Conservation (phyloP, 2,888 invertebrate genomes). For the Trisateles emortualis region DNA sequence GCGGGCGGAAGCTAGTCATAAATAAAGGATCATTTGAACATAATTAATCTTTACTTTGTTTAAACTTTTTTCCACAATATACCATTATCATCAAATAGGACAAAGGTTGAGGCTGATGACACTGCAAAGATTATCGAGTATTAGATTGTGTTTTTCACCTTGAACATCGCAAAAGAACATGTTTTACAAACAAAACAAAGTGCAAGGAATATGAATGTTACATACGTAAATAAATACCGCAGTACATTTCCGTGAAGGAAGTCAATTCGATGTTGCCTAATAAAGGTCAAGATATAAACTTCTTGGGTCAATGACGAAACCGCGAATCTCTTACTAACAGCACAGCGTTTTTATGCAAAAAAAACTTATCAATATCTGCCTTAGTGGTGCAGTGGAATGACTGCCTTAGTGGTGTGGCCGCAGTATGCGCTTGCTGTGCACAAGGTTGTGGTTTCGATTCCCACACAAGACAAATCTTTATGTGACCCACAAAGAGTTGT, state of each 20-base stretch:
- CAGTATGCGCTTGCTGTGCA: too few species aligned
- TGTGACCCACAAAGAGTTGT: too few species aligned
- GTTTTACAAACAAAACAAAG: background rate
- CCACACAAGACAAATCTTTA: too few species aligned
- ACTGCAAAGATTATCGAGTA: slow-evolving; percentile 22
- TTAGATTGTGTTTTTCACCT: slow-evolving; percentile 31
- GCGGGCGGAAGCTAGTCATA: too few species aligned
- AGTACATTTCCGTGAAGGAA: slow-evolving; percentile 18
- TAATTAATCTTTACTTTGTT: too few species aligned
- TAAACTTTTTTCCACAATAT: background rate
- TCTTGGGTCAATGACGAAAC: too few species aligned
- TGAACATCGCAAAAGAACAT: slow-evolving; percentile 21
- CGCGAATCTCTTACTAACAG: background rate
- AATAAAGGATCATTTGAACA: too few species aligned
- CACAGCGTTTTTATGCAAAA: background rate
- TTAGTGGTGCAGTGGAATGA: too few species aligned
- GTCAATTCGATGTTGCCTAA: slow-evolving; percentile 4
- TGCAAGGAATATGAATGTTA: background rate
- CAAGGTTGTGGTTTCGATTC: too few species aligned
- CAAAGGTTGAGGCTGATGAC: slow-evolving; percentile 35
- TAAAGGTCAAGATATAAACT: slow-evolving; percentile 2
- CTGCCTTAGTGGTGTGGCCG: too few species aligned
- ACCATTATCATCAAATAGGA: slow-evolving; percentile 9
- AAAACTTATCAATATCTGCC: too few species aligned
- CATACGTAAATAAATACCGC: background rate